These are phyloP conservation scores for Strigamia transsilvanica DNA, from an alignment of 2,888 invertebrate species.

Conservation along the genomic window DNA sequence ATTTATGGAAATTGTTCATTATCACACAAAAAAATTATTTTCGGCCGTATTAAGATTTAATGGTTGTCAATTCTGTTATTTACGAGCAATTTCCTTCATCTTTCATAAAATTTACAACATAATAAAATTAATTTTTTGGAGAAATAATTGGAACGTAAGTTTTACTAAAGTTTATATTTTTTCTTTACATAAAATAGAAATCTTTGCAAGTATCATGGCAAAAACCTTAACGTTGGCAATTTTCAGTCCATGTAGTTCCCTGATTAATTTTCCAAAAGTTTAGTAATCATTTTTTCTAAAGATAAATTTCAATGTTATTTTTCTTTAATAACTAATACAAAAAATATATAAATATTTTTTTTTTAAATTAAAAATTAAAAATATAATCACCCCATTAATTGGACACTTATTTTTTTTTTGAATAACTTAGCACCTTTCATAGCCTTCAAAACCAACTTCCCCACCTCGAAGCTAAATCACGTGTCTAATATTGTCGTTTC, in stretches of 20 bases:
- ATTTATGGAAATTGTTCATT: background rate
- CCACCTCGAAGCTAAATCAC: background rate
- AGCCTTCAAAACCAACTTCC: constrained; percentile 1
- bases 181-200: background rate
- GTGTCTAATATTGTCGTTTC: background rate
- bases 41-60: no score
- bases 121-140: no score
- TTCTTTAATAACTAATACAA: background rate
- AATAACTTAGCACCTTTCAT: background rate
- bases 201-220: background rate
- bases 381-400: background rate
- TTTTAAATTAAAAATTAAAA: background rate
- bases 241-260: background rate
- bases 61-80: no score
- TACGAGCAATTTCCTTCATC: no score
- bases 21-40: no score
- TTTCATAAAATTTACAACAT: no score
- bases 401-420: background rate
- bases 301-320: background rate
- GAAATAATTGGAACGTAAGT: no score
- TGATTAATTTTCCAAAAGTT: background rate
- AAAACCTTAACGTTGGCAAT: background rate
- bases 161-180: background rate
- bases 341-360: no score
- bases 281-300: constrained; percentile 7